Conservation (phyloP, 2,888 invertebrate species). For the Leptogaster cylindrica region DNA sequence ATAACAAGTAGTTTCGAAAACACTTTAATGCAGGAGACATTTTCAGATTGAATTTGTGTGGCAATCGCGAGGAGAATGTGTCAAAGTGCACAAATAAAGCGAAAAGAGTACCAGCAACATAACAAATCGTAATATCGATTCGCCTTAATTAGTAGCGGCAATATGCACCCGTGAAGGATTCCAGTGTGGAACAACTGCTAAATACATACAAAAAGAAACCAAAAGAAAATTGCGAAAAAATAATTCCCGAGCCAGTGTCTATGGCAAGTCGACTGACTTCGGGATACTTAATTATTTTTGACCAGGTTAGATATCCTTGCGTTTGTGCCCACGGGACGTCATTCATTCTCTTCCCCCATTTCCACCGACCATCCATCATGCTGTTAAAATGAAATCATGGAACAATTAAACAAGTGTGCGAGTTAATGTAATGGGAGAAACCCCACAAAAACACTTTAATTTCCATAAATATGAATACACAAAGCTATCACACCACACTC, state of each 20-base stretch:
- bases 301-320: slow-evolving; percentile 16
- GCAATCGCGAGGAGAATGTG: background rate
- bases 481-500: no score
- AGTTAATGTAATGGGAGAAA: slow-evolving; percentile 46
- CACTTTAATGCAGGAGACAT: slow-evolving; percentile 38
- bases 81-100: slow-evolving; percentile 34
- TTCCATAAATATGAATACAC: slow-evolving; percentile 48
- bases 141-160: slow-evolving; percentile 48
- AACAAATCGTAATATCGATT: slow-evolving; percentile 51
- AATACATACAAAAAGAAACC: background rate
- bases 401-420: slow-evolving; percentile 51
- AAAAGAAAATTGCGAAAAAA: slow-evolving; percentile 21
- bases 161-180: slow-evolving; percentile 23
- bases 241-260: no score
- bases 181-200: slow-evolving; percentile 1
- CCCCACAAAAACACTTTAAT: slow-evolving; percentile 47
- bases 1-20: slow-evolving; percentile 42
- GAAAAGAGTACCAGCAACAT: slow-evolving; percentile 47
- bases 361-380: slow-evolving; percentile 50
- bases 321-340: background rate
- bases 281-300: slow-evolving; percentile 36
- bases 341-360: no score
- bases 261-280: slow-evolving; percentile 16
- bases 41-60: slow-evolving; percentile 24
- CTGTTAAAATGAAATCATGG: slow-evolving; percentile 53